Conservation (phyloP, 2,113 vertebrate species). For the Empidonax alnorum region DNA sequence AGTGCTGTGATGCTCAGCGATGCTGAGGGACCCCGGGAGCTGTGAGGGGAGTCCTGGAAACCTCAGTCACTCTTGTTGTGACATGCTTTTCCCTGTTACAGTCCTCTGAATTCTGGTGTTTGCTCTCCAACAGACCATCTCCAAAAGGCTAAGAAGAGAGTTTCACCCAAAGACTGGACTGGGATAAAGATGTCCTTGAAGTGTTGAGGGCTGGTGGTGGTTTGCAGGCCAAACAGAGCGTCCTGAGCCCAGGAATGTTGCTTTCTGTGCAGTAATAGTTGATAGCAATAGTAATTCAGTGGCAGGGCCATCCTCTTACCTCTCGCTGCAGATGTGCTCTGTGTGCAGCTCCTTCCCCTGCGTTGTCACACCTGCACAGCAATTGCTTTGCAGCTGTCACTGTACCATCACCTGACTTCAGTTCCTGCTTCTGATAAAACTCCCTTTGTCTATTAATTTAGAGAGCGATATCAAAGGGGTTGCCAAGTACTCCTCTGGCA, state of each 20-base stretch:
- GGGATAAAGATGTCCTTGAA: not conserved
- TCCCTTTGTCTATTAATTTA: constrained; percentile 66
- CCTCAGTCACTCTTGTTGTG: not conserved
- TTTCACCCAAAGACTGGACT: not conserved
- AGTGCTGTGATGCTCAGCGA: not conserved
- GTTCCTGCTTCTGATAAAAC: constrained; percentile 63
- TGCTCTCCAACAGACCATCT: not conserved
- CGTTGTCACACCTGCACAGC: constrained; percentile 32
- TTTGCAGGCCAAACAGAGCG: not conserved
- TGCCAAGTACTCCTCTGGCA: constrained; percentile 65
- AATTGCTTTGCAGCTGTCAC: constrained; percentile 52
- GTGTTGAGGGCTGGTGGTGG: not conserved
- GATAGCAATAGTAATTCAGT: not conserved
- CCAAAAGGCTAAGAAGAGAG: not conserved
- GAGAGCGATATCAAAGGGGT: constrained; percentile 56
- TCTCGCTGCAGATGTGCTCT: not conserved
- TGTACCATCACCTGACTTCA: constrained; percentile 47
- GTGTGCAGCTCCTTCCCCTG: not conserved
- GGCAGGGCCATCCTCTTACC: not conserved
- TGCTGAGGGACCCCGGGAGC: not conserved
- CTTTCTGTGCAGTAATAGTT: not conserved
- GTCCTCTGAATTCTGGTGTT: not conserved
- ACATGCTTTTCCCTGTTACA: not conserved
- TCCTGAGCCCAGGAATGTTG: not conserved
- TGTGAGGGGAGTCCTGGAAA: not conserved